Evolutionary conservation across 2,888 invertebrate genomes (phyloP), one percentile per base, ranked within the genome.

Genomic region (Arge pagana): DNA sequence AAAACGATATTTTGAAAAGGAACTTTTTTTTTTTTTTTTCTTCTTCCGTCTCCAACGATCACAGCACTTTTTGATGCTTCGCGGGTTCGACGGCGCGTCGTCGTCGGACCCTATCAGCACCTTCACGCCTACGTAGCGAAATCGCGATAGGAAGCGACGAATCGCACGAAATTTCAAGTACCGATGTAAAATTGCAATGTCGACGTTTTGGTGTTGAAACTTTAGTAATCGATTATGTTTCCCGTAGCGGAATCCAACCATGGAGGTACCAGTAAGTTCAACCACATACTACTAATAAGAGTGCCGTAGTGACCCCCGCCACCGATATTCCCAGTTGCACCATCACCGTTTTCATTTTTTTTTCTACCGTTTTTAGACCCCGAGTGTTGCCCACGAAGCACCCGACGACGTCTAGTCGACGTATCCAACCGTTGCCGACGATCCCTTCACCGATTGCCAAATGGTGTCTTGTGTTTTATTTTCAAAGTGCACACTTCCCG

Each of bases 241-340:
- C 75, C 76, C 77, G 65, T 83, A 87, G 88, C 85, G 83, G 88
- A 87, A 82, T 85, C 85, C 68, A 80, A 85, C 72, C 85, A 85
- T 83, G 87, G 86, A 83, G 83, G 83, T 78, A 79, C 81, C 77
- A 82, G 83, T 83, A 82, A 83, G 83, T 83, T 59, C 50, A 62
- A 67, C 62, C 59, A 68, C 45, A 53, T 73, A 65, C 53, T 73
- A n/a, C n/a, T n/a, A n/a, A n/a, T n/a, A 72, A 70, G 74, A 67
- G 73, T 76, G 74, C 60, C 54, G 68, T 71, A 71, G 71, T 60
- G 56, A 62, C 59, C 58, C 52, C 50, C 53, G 54, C 41, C 60
- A 60, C 53, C 21, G 40, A 30, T 13, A 45, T 24, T 26, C 52
- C 26, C 28, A 16, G 39, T 31, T 19, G 50, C 51, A 33, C 42